Conservation (phyloP, 2,797 vertebrate genomes). For the Pangasius krempfi region DNA sequence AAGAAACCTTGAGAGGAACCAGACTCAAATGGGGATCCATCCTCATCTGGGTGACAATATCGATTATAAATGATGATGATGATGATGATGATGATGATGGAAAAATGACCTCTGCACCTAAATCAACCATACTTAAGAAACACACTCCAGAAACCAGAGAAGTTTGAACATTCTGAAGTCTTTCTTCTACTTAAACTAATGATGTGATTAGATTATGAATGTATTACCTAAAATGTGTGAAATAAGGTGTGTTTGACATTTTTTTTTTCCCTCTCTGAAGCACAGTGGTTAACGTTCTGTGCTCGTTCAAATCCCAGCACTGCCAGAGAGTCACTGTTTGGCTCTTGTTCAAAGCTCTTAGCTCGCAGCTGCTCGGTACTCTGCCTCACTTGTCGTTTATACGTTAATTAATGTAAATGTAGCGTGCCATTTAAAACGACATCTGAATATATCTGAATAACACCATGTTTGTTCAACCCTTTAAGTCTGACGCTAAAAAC, state of each 20-base stretch:
- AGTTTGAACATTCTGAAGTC: background rate
- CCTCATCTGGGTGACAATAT: too few species aligned
- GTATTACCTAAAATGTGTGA: background rate
- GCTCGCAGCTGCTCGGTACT: background rate
- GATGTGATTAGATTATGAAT: background rate
- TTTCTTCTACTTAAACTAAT: background rate
- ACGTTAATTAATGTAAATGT: background rate
- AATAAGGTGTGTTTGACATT: background rate
- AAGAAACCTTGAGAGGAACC: too few species aligned
- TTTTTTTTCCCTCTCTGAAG: background rate
- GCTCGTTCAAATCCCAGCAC: background rate
- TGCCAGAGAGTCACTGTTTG: background rate
- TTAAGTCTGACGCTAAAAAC: background rate
- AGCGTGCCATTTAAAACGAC: background rate
- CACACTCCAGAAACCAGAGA: background rate
- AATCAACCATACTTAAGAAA: background rate
- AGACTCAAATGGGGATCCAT: too few species aligned
- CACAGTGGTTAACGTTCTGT: background rate
- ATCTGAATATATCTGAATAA: background rate
- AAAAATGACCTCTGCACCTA: background rate
- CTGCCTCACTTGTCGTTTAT: background rate
- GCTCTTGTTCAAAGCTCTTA: background rate
- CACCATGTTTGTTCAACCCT: background rate
- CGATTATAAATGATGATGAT: background rate
- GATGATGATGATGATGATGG: constrained; percentile 5